A percentile compares a stretch with the other conserved stretches of the same genome.
Evolutionary conservation across 2,113 vertebrate genomes (phyloP).

Genomic region (Vanacampus margaritifer): DNA sequence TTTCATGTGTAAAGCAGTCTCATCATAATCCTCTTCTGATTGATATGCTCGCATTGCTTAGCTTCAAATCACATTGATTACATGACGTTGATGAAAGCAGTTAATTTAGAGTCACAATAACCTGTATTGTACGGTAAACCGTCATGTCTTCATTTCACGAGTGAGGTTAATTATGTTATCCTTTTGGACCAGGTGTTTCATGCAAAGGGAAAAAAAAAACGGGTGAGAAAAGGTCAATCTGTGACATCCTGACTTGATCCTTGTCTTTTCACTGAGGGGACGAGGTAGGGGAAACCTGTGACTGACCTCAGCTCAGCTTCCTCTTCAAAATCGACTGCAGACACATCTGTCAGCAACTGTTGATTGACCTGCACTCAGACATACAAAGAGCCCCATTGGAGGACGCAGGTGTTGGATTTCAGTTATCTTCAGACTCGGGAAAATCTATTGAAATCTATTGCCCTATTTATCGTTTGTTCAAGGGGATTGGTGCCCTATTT

Average conservation of each 20-base stretch:
- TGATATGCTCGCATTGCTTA: neutral
- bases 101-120: slow-evolving; percentile 17
- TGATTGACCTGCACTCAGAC: slow-evolving; percentile 73
- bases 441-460: slow-evolving; percentile 62
- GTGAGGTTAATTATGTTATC: slow-evolving; percentile 26
- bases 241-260: slow-evolving; percentile 58
- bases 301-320: slow-evolving; percentile 62
- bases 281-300: slow-evolving; percentile 37
- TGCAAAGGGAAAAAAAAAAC: neutral
- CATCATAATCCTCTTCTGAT: neutral
- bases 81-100: neutral
- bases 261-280: slow-evolving; percentile 46
- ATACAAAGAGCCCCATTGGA: slow-evolving; percentile 69
- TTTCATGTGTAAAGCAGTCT: neutral
- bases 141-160: neutral
- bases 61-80: neutral
- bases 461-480: slow-evolving; percentile 66
- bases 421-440: slow-evolving; percentile 67
- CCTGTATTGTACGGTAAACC: neutral
- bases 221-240: slow-evolving; percentile 62
- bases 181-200: slow-evolving; percentile 45
- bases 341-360: slow-evolving; percentile 73
- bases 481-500: slow-evolving; percentile 48
- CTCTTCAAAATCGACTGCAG: slow-evolving; percentile 67
- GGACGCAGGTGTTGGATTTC: slow-evolving; percentile 72